These are phyloP conservation scores for Lepus timidus DNA, from an alignment of 2,113 vertebrate genomes.

Conservation along the genomic window DNA sequence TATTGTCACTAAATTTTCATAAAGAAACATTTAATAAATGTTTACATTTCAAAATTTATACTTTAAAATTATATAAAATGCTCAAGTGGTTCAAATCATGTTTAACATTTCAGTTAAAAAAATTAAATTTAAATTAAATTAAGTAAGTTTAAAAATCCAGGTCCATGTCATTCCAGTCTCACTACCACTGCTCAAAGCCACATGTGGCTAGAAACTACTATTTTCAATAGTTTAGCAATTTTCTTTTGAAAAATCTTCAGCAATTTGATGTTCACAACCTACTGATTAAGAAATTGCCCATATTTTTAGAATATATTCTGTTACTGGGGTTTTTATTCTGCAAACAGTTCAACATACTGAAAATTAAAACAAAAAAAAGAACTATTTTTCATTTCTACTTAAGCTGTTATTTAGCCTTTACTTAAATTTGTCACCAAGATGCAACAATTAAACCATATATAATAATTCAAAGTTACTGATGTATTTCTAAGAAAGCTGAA, in stretches of 20 bases:
- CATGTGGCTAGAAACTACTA: not conserved
- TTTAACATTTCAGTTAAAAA: not conserved
- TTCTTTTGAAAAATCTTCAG: not conserved
- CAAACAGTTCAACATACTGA: not conserved
- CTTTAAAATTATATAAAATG: not conserved
- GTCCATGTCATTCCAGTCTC: not conserved
- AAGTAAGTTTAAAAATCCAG: not conserved
- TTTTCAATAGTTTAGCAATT: not conserved
- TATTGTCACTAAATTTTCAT: not conserved
- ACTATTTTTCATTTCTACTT: not conserved
- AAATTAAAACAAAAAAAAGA: not conserved
- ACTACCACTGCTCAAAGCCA: not conserved
- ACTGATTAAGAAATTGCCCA: not conserved
- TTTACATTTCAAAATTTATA: not conserved
- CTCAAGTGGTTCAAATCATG: not conserved
- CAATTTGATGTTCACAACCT: not conserved
- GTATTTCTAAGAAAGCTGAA: not conserved
- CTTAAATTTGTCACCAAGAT: not conserved
- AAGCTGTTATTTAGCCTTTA: not conserved
- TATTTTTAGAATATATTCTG: not conserved
- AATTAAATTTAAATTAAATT: not conserved
- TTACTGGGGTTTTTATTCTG: not conserved
- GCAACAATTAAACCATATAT: not conserved
- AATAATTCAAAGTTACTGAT: not conserved
- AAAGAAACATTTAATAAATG: not conserved